Percentiles rank a stretch among this genome's conserved stretches.
Conservation (phyloP, 2,113 vertebrate genomes). For the Poeciliopsis turrubarensis region DNA sequence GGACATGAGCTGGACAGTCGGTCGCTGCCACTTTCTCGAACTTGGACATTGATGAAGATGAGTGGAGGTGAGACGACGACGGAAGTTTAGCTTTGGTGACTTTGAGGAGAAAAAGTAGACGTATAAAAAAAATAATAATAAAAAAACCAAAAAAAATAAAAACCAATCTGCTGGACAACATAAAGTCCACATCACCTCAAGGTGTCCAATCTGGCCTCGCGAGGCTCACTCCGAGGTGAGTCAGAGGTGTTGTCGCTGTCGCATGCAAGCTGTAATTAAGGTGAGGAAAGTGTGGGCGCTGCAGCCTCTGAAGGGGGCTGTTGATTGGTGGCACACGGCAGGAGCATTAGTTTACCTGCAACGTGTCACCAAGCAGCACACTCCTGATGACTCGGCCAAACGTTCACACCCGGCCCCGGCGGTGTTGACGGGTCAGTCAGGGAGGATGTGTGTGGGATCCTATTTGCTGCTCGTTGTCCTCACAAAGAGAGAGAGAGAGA, state of each 20-base stretch:
- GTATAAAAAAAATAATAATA: neutral
- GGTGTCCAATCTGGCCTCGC: conserved; percentile 5
- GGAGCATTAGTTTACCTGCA: neutral
- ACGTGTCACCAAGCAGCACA: neutral
- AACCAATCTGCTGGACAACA: too few species aligned
- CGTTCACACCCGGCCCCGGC: neutral
- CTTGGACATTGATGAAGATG: neutral
- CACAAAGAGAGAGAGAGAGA: neutral
- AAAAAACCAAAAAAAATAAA: too few species aligned
- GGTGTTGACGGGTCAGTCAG: neutral
- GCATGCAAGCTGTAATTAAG: neutral
- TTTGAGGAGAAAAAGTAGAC: neutral
- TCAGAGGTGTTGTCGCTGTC: neutral
- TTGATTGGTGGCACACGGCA: conserved; percentile 22
- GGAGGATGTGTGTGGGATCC: neutral
- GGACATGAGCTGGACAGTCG: neutral
- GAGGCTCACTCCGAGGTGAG: neutral
- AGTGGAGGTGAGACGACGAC: neutral
- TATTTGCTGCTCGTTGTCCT: neutral
- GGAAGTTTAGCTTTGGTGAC: neutral
- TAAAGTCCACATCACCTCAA: neutral
- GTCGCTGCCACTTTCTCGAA: neutral
- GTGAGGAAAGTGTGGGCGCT: conserved; percentile 2
- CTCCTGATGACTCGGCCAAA: neutral
- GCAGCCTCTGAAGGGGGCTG: conserved; percentile 1